A percentile compares a stretch with the other conserved stretches of the same genome.
Conservation (phyloP, 2,888 invertebrate genomes). For the Teleogryllus oceanicus region DNA sequence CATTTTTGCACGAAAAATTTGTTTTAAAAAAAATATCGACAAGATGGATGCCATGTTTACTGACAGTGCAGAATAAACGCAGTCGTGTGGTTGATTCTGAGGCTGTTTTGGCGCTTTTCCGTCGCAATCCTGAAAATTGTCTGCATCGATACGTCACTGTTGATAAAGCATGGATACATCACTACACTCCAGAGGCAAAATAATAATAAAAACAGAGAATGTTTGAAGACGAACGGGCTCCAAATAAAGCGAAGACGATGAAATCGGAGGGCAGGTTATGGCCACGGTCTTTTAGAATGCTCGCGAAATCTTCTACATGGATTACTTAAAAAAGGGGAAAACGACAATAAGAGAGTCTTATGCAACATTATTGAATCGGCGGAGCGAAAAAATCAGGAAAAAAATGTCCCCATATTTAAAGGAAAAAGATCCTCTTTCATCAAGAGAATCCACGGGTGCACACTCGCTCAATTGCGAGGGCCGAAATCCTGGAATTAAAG, state of each 20-base stretch:
- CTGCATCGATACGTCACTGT: not conserved
- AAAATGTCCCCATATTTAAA: not conserved
- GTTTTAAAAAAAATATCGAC: not conserved
- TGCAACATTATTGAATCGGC: not conserved
- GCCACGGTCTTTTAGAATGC: not conserved
- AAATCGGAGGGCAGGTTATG: not conserved
- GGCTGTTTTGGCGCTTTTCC: not conserved
- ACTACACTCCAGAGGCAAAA: not conserved
- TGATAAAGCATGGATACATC: not conserved
- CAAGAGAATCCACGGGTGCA: not conserved
- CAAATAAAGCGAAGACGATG: not conserved
- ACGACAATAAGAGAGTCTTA: not conserved
- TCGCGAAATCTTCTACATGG: not conserved
- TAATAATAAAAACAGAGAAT: not conserved
- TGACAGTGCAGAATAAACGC: not conserved
- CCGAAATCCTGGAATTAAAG: too few species aligned
- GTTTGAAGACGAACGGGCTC: not conserved
- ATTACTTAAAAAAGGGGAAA: constrained; percentile 6
- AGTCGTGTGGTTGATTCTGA: not conserved
- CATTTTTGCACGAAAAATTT: not conserved
- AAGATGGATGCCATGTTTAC: not conserved
- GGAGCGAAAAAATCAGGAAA: constrained; percentile 9
- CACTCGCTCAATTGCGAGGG: too few species aligned
- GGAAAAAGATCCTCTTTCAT: constrained; percentile 26
- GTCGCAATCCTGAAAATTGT: not conserved